Percentiles rank a stretch among this genome's conserved stretches.
Conservation (phyloP, 2,888 invertebrate species). For the Monopis laevigella region DNA sequence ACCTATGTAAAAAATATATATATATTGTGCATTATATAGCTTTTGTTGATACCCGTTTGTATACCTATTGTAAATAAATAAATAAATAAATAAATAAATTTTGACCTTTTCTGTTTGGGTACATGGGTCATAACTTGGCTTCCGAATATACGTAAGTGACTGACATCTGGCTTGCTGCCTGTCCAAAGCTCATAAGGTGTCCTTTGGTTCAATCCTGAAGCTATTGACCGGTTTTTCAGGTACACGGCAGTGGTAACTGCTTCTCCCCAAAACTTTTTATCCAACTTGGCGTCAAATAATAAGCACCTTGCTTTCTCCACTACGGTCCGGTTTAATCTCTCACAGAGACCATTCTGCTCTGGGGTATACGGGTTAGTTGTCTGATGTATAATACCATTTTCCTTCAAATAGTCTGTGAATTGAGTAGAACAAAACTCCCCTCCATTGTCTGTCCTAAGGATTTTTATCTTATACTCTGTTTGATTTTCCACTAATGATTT, state of each 20-base stretch:
- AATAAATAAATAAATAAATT: too few species aligned
- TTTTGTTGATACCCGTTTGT: too few species aligned
- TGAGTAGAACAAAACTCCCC: slow-evolving; percentile 19
- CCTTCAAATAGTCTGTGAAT: slow-evolving; percentile 19
- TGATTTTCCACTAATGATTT: neutral
- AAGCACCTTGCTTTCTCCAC: slow-evolving; percentile 18
- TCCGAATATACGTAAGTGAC: slow-evolving; percentile 15
- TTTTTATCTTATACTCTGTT: neutral
- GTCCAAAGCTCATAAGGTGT: slow-evolving; percentile 15
- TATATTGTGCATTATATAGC: too few species aligned
- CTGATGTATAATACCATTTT: neutral
- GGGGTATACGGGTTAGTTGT: neutral
- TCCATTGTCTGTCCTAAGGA: slow-evolving; percentile 14
- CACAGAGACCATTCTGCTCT: slow-evolving; percentile 18
- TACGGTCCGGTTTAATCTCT: slow-evolving; percentile 24
- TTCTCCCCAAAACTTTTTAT: neutral
- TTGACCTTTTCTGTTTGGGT: slow-evolving; percentile 14
- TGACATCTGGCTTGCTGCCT: slow-evolving; percentile 14
- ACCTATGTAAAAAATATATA: too few species aligned
- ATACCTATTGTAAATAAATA: too few species aligned
- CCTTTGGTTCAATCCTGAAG: neutral
- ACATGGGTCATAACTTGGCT: neutral
- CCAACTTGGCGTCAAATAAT: neutral
- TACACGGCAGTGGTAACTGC: neutral
- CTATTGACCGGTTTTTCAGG: slow-evolving; percentile 14